phyloP scores from a whole-genome alignment of 2,888 invertebrate genomes.

The Euzetes globulus region DNA sequence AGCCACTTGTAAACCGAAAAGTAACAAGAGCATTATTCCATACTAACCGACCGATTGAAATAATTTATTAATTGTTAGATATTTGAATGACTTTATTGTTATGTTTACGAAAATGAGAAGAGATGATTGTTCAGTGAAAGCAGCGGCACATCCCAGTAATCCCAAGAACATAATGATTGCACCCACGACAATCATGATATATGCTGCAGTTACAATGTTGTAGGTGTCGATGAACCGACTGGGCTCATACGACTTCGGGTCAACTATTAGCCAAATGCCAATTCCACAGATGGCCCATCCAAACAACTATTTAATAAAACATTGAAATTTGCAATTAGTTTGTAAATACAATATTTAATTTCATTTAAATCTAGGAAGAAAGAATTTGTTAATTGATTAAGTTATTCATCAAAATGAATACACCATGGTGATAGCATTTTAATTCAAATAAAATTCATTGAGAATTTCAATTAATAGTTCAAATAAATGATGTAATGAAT shows the following conservation, averaged over 20 bases:
- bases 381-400: too few species aligned
- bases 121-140: neutral
- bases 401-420: too few species aligned
- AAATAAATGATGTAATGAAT: neutral
- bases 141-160: slow-evolving; percentile 29
- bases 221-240: slow-evolving; percentile 36
- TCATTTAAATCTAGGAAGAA: too few species aligned
- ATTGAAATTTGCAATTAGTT: too few species aligned
- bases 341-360: too few species aligned
- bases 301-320: slow-evolving; percentile 24
- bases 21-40: slow-evolving; percentile 28
- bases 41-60: slow-evolving; percentile 23
- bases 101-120: neutral
- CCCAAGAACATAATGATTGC: slow-evolving; percentile 33
- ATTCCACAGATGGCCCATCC: slow-evolving; percentile 36
- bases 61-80: neutral
- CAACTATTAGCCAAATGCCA: slow-evolving; percentile 38
- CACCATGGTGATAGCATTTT: neutral
- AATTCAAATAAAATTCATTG: neutral
- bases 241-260: slow-evolving; percentile 38
- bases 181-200: slow-evolving; percentile 37
- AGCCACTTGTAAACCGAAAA: slow-evolving; percentile 33
- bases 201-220: slow-evolving; percentile 36
- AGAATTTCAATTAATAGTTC: neutral
- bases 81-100: neutral